Percentiles rank a stretch among this genome's conserved stretches.
These are phyloP conservation scores for Arctocebus calabarensis DNA, from an alignment of 2,797 vertebrate genomes.

Conservation along the genomic window DNA sequence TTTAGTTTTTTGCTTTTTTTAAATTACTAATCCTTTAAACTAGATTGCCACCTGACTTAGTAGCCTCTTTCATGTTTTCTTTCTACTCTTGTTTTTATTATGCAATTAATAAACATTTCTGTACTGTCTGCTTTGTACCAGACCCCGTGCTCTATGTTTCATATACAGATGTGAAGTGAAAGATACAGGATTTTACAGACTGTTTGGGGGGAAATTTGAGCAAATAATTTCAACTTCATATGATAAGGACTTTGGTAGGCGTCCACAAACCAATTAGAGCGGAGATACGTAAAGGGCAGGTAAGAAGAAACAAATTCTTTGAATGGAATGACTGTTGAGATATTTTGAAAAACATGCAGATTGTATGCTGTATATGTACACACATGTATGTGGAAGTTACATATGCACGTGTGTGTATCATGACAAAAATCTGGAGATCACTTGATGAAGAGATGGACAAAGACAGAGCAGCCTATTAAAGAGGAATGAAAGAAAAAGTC, in stretches of 20 bases:
- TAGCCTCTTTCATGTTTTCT: neutral
- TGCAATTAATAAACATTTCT: conserved; percentile 5
- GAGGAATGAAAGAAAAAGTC: neutral
- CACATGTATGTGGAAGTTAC: neutral
- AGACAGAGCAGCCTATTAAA: neutral
- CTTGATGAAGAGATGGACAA: neutral
- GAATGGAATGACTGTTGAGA: neutral
- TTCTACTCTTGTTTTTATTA: conserved; percentile 4
- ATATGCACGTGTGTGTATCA: neutral
- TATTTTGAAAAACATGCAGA: neutral
- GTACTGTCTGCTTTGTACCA: neutral
- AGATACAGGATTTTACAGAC: neutral
- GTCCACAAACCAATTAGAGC: neutral
- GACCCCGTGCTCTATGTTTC: neutral
- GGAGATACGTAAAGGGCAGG: neutral
- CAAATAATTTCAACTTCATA: neutral
- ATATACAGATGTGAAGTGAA: neutral
- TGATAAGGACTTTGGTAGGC: neutral
- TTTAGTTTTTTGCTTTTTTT: conserved; percentile 49
- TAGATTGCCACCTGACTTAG: neutral
- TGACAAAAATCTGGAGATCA: neutral
- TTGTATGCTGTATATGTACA: rapidly evolving
- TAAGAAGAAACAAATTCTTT: neutral
- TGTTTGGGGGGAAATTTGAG: neutral
- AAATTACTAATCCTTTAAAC: conserved; percentile 13